A percentile compares a stretch with the other conserved stretches of the same genome.
Conservation (phyloP, 2,113 vertebrate genomes). For the Apus apus region DNA sequence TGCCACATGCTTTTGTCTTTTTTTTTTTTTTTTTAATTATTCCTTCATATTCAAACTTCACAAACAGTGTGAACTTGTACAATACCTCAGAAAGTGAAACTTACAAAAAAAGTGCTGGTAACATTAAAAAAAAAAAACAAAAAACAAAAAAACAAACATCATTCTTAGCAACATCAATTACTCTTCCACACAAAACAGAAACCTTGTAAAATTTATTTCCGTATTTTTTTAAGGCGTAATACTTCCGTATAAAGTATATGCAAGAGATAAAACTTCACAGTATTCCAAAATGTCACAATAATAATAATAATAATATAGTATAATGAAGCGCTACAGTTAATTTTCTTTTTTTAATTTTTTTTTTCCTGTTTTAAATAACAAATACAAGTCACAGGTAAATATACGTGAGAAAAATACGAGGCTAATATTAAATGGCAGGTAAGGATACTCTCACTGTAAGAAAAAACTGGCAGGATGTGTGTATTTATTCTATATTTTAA, state of each 20-base stretch:
- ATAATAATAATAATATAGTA: conserved; percentile 85
- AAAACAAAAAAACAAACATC: conserved; percentile 84
- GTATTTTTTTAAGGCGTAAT: conserved; percentile 89
- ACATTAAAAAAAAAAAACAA: conserved; percentile 82
- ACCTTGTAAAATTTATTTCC: conserved; percentile 91
- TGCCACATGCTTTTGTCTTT: conserved; percentile 60
- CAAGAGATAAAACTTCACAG: conserved; percentile 91
- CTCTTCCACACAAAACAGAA: conserved; percentile 91
- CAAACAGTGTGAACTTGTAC: conserved; percentile 91
- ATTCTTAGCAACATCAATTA: conserved; percentile 91
- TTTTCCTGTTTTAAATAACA: conserved; percentile 88
- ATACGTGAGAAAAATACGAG: conserved; percentile 90
- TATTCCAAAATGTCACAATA: conserved; percentile 91
- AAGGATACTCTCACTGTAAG: conserved; percentile 89
- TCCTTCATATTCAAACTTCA: conserved; percentile 91
- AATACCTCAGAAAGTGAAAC: conserved; percentile 90
- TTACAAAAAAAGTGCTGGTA: conserved; percentile 90
- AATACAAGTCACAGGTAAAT: conserved; percentile 91
- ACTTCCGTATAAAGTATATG: conserved; percentile 91
- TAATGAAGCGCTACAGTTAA: conserved; percentile 90
- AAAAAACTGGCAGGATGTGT: conserved; percentile 89
- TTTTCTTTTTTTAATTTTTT: conserved; percentile 79
- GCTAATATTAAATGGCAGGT: conserved; percentile 90
- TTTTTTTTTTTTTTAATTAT: conserved; percentile 80
- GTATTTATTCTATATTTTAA: conserved; percentile 89